These are phyloP conservation scores for Drosophila repletoides DNA, from an alignment of 1,140 invertebrate genomes.

Conservation along the genomic window DNA sequence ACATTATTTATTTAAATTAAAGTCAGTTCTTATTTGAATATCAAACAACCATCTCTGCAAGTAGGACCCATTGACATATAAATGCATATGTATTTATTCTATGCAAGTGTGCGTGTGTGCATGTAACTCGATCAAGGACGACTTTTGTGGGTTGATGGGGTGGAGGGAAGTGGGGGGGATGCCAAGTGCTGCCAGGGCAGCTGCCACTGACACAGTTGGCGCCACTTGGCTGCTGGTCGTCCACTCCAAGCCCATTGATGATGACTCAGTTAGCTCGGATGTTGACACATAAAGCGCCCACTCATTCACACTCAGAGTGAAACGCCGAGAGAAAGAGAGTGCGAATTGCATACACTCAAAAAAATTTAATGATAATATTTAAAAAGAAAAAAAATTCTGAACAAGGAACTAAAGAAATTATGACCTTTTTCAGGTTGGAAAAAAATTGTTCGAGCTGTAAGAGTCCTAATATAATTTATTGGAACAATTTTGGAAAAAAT, in stretches of 20 bases:
- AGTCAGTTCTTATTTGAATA: too few relatives aligned
- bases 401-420: too few relatives aligned
- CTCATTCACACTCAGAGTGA: neutral
- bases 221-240: conserved; percentile 14
- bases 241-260: neutral
- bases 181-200: conserved; percentile 17
- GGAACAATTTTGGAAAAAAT: too few relatives aligned
- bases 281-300: conserved; percentile 56
- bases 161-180: too few relatives aligned
- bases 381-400: too few relatives aligned
- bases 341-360: conserved; percentile 16
- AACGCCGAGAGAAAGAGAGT: too few relatives aligned
- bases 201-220: conserved; percentile 37
- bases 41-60: neutral
- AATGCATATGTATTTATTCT: neutral
- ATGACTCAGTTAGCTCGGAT: conserved; percentile 34
- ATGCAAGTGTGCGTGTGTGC: neutral
- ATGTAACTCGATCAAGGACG: conserved; percentile 65
- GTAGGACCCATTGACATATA: neutral
- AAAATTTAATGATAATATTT: neutral
- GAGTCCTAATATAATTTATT: too few relatives aligned
- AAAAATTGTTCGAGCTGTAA: too few relatives aligned
- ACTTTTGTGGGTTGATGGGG: neutral
- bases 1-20: too few relatives aligned
- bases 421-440: too few relatives aligned